phyloP scores from a whole-genome alignment of 2,797 vertebrate genomes.

The Brotogeris chrysoptera region DNA sequence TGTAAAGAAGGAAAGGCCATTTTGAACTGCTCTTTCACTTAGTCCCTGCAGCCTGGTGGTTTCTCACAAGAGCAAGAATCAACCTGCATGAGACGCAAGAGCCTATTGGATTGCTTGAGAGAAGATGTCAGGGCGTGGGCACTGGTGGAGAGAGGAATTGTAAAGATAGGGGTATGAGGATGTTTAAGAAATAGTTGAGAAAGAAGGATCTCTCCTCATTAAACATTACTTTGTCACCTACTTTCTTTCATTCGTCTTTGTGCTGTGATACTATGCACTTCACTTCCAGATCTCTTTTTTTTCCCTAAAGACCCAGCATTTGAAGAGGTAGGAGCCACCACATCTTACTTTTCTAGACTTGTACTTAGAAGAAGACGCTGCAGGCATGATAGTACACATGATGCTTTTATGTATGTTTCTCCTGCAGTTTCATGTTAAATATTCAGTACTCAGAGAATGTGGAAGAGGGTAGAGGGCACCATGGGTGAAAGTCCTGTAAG shows the following conservation, averaged over 20 bases:
- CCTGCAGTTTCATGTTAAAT: not conserved
- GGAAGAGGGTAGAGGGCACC: not conserved
- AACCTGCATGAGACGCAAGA: not conserved
- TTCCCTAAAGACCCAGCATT: not conserved
- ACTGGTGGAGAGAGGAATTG: not conserved
- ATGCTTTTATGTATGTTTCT: not conserved
- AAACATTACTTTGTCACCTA: not conserved
- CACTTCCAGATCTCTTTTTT: not conserved
- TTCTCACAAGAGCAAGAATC: not conserved
- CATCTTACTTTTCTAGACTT: not conserved
- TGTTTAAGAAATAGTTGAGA: not conserved
- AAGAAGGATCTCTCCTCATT: not conserved
- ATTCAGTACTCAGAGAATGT: not conserved
- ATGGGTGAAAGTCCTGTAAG: not conserved
- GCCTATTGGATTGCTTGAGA: not conserved
- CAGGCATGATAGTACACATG: rapidly evolving
- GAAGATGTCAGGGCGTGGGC: not conserved
- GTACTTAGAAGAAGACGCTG: not conserved
- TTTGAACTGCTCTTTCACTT: not conserved
- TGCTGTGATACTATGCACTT: not conserved
- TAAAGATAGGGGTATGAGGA: not conserved
- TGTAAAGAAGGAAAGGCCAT: not conserved
- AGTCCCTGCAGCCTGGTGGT: not conserved
- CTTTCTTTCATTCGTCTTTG: not conserved
- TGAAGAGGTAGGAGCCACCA: not conserved